Conservation (phyloP, 2,113 vertebrate genomes). For the Pantherophis guttatus region DNA sequence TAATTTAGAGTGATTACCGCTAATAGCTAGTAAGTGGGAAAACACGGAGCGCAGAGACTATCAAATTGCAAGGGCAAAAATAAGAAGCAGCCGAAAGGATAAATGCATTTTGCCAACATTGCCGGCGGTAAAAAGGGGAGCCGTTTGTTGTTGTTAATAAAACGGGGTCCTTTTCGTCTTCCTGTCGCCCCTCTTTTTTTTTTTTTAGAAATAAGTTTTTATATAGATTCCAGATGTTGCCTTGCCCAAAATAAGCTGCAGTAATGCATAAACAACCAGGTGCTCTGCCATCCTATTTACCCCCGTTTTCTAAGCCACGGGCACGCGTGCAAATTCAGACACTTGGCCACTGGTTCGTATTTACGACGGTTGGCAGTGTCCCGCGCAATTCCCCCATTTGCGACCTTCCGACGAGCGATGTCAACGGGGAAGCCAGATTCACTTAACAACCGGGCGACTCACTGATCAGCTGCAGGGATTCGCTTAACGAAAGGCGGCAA, state of each 20-base stretch:
- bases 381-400: too few relatives aligned
- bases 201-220: not conserved
- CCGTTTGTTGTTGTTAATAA: not conserved
- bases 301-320: too few relatives aligned
- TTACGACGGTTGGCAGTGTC: too few relatives aligned
- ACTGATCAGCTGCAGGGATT: too few relatives aligned
- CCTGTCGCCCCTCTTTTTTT: not conserved
- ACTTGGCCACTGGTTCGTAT: too few relatives aligned
- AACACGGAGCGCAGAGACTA: slow-evolving; percentile 33
- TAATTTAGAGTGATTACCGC: slow-evolving; percentile 64
- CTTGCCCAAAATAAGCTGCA: not conserved
- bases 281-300: too few relatives aligned
- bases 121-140: not conserved
- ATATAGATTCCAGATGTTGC: not conserved
- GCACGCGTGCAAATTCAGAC: too few relatives aligned
- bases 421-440: too few relatives aligned
- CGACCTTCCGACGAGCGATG: too few relatives aligned
- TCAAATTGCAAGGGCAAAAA: accelerated
- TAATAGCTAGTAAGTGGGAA: slow-evolving; percentile 62
- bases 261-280: not conserved
- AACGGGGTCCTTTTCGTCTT: not conserved
- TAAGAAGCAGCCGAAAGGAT: not conserved
- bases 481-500: too few relatives aligned
- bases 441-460: too few relatives aligned
- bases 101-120: accelerated